Conservation (phyloP, 1,140 invertebrate genomes). For the Meteorus sp. region DNA sequence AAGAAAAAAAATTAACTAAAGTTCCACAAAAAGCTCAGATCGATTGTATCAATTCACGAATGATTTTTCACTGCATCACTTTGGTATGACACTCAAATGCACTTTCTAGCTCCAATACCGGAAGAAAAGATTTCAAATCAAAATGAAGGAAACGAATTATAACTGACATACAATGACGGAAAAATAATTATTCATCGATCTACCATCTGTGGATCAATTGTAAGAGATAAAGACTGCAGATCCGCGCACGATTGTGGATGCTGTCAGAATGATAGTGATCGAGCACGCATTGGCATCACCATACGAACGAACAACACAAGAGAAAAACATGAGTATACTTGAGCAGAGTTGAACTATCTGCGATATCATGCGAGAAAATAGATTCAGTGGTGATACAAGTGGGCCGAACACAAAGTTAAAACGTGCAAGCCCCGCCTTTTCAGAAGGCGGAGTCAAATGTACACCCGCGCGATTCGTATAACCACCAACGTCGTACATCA, state of each 20-base stretch:
- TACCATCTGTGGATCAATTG: background rate
- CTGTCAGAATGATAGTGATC: conserved; percentile 37
- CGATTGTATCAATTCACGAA: too few relatives aligned
- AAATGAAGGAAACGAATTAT: background rate
- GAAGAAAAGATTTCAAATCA: too few relatives aligned
- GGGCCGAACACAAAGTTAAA: background rate
- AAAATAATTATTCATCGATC: background rate
- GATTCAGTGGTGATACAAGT: conserved; percentile 8
- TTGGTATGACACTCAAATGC: too few relatives aligned
- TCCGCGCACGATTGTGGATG: conserved; percentile 29
- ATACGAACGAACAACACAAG: background rate
- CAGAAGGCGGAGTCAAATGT: conserved; percentile 13
- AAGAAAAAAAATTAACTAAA: conserved; percentile 7
- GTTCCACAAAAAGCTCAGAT: conserved; percentile 3
- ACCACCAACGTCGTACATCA: too few relatives aligned
- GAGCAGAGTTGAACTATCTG: too few relatives aligned
- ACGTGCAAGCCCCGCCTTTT: background rate
- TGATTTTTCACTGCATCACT: too few relatives aligned
- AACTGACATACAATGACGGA: background rate
- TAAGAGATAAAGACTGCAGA: background rate
- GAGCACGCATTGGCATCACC: conserved; percentile 14
- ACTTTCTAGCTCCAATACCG: too few relatives aligned
- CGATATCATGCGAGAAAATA: too few relatives aligned
- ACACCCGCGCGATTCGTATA: conserved; percentile 3
- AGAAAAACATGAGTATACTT: too few relatives aligned